These are phyloP conservation scores for Spinibarbus caldwelli DNA, from an alignment of 2,797 vertebrate genomes.

Conservation along the genomic window DNA sequence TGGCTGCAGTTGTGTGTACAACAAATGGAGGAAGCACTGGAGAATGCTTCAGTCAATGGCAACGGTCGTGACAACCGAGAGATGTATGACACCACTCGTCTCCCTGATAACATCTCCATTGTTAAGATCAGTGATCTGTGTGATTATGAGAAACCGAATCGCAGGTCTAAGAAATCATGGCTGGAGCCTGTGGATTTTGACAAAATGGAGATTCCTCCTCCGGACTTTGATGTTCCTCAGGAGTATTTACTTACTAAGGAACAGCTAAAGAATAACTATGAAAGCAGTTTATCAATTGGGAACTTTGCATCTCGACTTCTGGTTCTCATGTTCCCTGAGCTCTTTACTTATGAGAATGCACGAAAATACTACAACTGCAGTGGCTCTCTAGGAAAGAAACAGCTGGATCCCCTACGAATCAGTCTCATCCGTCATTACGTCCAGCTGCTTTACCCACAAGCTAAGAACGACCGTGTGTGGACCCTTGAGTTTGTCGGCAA, in stretches of 20 bases:
- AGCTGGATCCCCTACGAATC: constrained; percentile 91
- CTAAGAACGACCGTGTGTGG: constrained; percentile 96
- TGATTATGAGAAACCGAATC: constrained; percentile 86
- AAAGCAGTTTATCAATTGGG: constrained; percentile 96
- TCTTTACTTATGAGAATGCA: constrained; percentile 96
- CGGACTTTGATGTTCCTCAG: constrained; percentile 86
- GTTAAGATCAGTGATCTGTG: constrained; percentile 86
- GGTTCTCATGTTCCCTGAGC: constrained; percentile 95
- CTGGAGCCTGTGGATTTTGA: constrained; percentile 93
- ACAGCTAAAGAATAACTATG: constrained; percentile 94
- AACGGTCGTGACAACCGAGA: constrained; percentile 87
- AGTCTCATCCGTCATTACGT: constrained; percentile 97
- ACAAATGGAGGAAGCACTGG: constrained; percentile 92
- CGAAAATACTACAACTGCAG: constrained; percentile 98
- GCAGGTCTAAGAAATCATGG: constrained; percentile 92
- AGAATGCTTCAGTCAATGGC: constrained; percentile 83
- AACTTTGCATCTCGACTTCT: constrained; percentile 96
- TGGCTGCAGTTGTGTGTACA: constrained; percentile 95
- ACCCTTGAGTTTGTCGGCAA: constrained; percentile 97
- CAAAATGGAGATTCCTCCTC: constrained; percentile 86
- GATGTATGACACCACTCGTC: constrained; percentile 84
- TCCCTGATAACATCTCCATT: constrained; percentile 87
- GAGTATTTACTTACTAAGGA: constrained; percentile 90
- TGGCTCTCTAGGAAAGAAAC: constrained; percentile 96
- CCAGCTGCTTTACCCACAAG: constrained; percentile 92